phyloP scores from a whole-genome alignment of 2,888 invertebrate genomes.

The Cataglyphis albicans region DNA sequence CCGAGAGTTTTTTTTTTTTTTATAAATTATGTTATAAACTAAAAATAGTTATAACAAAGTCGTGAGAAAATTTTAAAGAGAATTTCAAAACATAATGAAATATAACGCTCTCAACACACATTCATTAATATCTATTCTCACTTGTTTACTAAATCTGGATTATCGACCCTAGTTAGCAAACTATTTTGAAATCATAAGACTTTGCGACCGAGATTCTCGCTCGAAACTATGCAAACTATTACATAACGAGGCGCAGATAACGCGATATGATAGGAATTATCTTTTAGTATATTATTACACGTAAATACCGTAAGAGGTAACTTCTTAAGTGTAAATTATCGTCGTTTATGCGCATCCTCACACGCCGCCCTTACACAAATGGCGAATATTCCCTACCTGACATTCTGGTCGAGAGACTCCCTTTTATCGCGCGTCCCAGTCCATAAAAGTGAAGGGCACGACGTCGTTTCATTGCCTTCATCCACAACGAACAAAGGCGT shows the following conservation, averaged over 20 bases:
- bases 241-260: background rate
- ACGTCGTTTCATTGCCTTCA: slow-evolving; percentile 1
- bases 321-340: background rate
- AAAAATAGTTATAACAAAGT: background rate
- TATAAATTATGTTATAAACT: background rate
- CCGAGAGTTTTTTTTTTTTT: background rate
- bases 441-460: background rate
- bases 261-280: background rate
- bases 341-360: background rate
- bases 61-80: background rate
- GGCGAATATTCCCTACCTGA: background rate
- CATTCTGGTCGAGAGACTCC: slow-evolving; percentile 3
- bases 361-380: background rate
- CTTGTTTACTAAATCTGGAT: background rate
- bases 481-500: slow-evolving; percentile 62
- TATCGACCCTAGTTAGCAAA: slow-evolving; percentile 24
- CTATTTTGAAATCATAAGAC: slow-evolving; percentile 1
- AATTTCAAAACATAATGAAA: background rate
- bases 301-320: background rate
- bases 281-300: background rate
- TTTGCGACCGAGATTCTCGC: background rate
- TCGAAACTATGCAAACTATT: slow-evolving; percentile 40
- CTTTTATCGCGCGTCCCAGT: slow-evolving; percentile 21
- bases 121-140: slow-evolving; percentile 9
- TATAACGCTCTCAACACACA: background rate